Conservation (phyloP, 2,888 invertebrate species). For the Ectropis crepuscularia region DNA sequence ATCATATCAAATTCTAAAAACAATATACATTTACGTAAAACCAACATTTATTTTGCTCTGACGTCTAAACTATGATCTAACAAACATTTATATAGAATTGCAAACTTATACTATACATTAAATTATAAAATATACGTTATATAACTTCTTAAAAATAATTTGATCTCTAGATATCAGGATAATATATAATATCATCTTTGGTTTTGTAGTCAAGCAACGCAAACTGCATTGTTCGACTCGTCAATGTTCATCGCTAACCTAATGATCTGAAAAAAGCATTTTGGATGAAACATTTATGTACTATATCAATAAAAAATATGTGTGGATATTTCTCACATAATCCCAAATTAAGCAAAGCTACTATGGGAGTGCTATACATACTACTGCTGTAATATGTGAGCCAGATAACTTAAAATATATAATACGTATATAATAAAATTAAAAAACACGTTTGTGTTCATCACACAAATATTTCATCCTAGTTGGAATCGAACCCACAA, state of each 20-base stretch:
- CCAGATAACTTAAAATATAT: too few species aligned
- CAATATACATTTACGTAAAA: slow-evolving; percentile 32
- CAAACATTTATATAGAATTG: slow-evolving; percentile 21
- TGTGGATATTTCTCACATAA: too few species aligned
- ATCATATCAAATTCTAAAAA: slow-evolving; percentile 33
- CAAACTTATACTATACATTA: slow-evolving; percentile 38
- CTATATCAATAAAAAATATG: too few species aligned
- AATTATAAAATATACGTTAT: slow-evolving; percentile 44
- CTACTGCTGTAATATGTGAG: too few species aligned
- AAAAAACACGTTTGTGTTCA: too few species aligned
- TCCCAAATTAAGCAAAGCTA: too few species aligned
- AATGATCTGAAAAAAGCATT: too few species aligned
- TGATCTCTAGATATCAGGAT: slow-evolving; percentile 52
- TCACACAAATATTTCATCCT: too few species aligned
- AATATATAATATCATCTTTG: slow-evolving; percentile 79
- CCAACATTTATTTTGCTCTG: slow-evolving; percentile 41
- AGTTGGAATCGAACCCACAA: too few species aligned
- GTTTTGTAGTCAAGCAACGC: slow-evolving; percentile 63
- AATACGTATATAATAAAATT: too few species aligned
- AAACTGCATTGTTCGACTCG: slow-evolving; percentile 49
- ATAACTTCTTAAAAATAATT: slow-evolving; percentile 53
- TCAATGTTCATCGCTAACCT: slow-evolving; percentile 20
- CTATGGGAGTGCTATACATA: too few species aligned
- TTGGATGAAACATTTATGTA: too few species aligned
- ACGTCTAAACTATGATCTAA: slow-evolving; percentile 27